Evolutionary conservation across 2,113 vertebrate genomes (phyloP).

Genomic region (Notechis scutatus): DNA sequence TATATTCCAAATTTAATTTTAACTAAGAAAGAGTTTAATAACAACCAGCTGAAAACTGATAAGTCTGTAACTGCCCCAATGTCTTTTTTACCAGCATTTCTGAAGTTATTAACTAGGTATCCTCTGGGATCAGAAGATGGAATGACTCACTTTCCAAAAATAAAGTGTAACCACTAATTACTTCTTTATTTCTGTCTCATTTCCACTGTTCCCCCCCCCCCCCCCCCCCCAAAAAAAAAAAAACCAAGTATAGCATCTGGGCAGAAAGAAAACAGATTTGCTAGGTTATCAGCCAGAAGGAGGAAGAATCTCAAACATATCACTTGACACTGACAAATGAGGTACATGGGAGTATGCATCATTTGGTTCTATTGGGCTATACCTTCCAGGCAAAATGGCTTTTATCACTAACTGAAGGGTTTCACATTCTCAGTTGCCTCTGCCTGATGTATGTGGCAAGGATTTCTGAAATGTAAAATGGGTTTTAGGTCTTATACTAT

Average conservation of each 20-base stretch:
- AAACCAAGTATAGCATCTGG: conserved; percentile 37
- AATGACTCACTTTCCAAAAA: conserved; percentile 61
- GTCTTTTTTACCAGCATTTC: conserved; percentile 21
- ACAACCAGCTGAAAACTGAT: conserved; percentile 23
- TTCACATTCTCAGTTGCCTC: conserved; percentile 47
- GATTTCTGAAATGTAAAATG: conserved; percentile 39
- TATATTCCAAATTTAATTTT: conserved; percentile 31
- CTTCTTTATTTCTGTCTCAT: not conserved
- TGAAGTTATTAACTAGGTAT: conserved; percentile 55
- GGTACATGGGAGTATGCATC: conserved; percentile 40
- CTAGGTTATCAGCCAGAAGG: conserved; percentile 49
- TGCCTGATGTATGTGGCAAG: conserved; percentile 36
- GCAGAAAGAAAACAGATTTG: conserved; percentile 33
- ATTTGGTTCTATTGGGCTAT: conserved; percentile 37
- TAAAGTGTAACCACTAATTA: conserved; percentile 46
- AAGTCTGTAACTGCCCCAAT: conserved; percentile 28
- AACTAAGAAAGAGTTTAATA: conserved; percentile 21
- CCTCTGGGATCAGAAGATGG: conserved; percentile 42
- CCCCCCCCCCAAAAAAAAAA: not conserved
- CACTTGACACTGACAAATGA: conserved; percentile 55
- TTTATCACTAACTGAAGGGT: conserved; percentile 44
- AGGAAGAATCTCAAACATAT: conserved; percentile 38
- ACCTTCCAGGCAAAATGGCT: conserved; percentile 52
- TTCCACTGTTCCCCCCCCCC: not conserved
- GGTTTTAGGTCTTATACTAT: conserved; percentile 28